phyloP scores from a whole-genome alignment of 2,888 invertebrate genomes.

The Xestoiulus laeticollis region DNA sequence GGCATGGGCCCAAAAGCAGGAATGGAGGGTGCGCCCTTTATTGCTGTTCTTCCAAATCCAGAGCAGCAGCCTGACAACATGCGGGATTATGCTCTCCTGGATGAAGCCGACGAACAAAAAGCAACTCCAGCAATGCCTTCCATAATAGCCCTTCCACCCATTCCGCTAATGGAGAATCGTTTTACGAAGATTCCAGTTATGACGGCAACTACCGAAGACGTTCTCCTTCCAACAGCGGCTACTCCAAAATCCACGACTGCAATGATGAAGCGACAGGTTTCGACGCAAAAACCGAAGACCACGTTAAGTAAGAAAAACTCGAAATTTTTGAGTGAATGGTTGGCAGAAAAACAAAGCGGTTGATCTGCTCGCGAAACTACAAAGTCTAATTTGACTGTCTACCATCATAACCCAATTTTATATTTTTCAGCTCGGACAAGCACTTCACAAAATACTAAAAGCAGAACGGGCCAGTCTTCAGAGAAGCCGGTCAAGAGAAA shows the following conservation, averaged over 20 bases:
- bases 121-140: not conserved
- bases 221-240: not conserved
- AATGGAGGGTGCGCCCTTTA: not conserved
- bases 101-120: conserved; percentile 31
- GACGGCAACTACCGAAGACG: not conserved
- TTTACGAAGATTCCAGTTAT: not conserved
- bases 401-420: not conserved
- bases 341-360: too few species aligned
- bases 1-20: not conserved
- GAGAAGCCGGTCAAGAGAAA: not conserved
- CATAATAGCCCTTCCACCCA: not conserved
- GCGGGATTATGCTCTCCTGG: conserved; percentile 43
- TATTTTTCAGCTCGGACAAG: not conserved
- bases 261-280: not conserved
- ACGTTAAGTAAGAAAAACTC: not conserved
- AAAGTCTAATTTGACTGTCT: too few species aligned
- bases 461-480: not conserved
- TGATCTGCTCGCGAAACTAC: too few species aligned
- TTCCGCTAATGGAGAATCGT: not conserved
- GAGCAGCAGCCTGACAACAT: not conserved
- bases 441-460: not conserved
- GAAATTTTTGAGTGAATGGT: too few species aligned
- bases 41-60: conserved; percentile 19
- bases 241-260: not conserved
- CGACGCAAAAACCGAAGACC: not conserved